Conservation (phyloP, 2,113 vertebrate species). For the Embiotoca jacksoni region DNA sequence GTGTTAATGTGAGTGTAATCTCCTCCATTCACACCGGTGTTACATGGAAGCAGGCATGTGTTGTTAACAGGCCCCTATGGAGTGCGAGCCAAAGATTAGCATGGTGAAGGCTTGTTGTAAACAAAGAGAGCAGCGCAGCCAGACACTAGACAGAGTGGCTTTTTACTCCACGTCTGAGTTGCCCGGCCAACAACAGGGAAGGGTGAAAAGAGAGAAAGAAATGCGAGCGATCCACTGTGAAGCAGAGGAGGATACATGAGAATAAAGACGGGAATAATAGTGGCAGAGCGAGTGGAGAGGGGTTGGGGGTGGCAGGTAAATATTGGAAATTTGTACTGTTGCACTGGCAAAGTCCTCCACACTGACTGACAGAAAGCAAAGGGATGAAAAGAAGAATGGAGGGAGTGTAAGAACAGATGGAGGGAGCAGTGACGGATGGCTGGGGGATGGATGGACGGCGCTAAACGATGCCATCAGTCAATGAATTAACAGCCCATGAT, state of each 20-base stretch:
- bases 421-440: slow-evolving; percentile 54
- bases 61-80: slow-evolving; percentile 55
- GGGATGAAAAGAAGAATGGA: slow-evolving; percentile 32
- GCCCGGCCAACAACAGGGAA: slow-evolving; percentile 23
- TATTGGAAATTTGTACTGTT: slow-evolving; percentile 38
- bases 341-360: slow-evolving; percentile 27
- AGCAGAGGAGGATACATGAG: slow-evolving; percentile 14
- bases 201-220: slow-evolving; percentile 14
- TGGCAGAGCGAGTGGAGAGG: neutral
- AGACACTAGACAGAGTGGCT: slow-evolving; percentile 52
- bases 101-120: slow-evolving; percentile 50
- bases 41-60: slow-evolving; percentile 55
- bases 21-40: slow-evolving; percentile 50
- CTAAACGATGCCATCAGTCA: slow-evolving; percentile 72
- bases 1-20: slow-evolving; percentile 71
- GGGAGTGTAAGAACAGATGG: slow-evolving; percentile 53
- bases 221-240: neutral
- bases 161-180: slow-evolving; percentile 20
- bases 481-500: slow-evolving; percentile 68
- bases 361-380: slow-evolving; percentile 34
- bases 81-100: slow-evolving; percentile 67
- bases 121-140: slow-evolving; percentile 45
- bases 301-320: slow-evolving; percentile 12
- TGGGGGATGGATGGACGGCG: slow-evolving; percentile 57
- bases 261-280: slow-evolving; percentile 19